A percentile compares a stretch with the other conserved stretches of the same genome.
Evolutionary conservation across 2,888 invertebrate genomes (phyloP).

Genomic region (Drosophila subsilvestris): DNA sequence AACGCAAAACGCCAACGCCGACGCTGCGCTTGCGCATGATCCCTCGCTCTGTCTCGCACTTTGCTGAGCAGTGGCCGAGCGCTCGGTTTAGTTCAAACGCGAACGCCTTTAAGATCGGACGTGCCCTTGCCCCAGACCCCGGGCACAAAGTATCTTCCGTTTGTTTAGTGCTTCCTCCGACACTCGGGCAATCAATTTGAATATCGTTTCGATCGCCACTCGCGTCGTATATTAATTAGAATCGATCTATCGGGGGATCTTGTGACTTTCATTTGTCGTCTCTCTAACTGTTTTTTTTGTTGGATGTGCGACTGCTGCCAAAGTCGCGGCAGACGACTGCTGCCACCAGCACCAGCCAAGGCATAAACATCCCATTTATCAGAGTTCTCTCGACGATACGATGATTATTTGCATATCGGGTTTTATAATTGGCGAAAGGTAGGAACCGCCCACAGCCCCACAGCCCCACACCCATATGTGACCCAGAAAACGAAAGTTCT

Average conservation of each 20-base stretch:
- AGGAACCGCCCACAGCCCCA: conserved; percentile 57
- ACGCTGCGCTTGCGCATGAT: conserved; percentile 31
- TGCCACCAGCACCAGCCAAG: conserved; percentile 3
- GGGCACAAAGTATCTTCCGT: conserved; percentile 16
- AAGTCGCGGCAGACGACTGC: conserved; percentile 1
- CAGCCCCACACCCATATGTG: conserved; percentile 32
- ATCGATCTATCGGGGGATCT: conserved; percentile 29
- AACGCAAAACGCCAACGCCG: conserved; percentile 31
- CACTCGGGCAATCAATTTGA: conserved; percentile 46
- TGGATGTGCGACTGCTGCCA: conserved; percentile 16
- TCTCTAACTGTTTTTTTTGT: conserved; percentile 41
- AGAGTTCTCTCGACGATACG: conserved; percentile 49
- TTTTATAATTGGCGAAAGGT: conserved; percentile 86
- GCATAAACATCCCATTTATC: conserved; percentile 33
- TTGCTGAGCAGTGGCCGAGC: conserved; percentile 37
- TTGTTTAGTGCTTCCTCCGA: conserved; percentile 45
- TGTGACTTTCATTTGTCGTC: conserved; percentile 29
- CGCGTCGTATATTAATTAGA: conserved; percentile 42
- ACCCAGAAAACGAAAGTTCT: conserved; percentile 47
- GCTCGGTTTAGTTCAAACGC: conserved; percentile 76
- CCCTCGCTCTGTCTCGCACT: conserved; percentile 21
- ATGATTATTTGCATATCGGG: conserved; percentile 87
- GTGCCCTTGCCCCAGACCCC: conserved; percentile 29
- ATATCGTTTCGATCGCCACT: conserved; percentile 47
- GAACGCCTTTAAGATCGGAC: conserved; percentile 64